These are phyloP conservation scores for Hippoglossus stenolepis DNA, from an alignment of 2,113 vertebrate genomes.

Conservation along the genomic window DNA sequence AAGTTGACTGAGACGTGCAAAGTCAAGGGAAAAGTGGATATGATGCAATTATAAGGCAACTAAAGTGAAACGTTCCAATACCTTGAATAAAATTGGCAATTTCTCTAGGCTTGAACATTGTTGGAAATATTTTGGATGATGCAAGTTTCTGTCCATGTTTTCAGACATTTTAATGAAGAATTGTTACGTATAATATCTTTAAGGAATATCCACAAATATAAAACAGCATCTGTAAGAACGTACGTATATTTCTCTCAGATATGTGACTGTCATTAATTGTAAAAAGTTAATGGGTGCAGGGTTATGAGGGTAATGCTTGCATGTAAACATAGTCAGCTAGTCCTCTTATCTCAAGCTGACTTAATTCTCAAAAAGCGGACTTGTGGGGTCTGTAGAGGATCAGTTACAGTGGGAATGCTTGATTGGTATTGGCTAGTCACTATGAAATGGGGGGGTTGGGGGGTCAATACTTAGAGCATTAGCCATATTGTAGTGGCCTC, in stretches of 20 bases:
- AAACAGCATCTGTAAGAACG: no score
- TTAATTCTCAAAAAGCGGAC: constrained; percentile 37
- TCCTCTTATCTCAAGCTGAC: constrained; percentile 64
- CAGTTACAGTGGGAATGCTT: constrained; percentile 24
- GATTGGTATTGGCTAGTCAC: constrained; percentile 49
- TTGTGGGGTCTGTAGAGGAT: constrained; percentile 6
- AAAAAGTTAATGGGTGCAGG: neutral
- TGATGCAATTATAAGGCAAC: no score
- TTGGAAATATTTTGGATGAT: no score
- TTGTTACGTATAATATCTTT: no score
- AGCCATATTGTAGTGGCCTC: constrained; percentile 66
- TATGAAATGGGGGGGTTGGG: constrained; percentile 22
- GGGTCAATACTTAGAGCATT: constrained; percentile 57
- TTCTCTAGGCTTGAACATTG: no score
- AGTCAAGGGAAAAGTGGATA: no score
- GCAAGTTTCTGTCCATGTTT: no score
- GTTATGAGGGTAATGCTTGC: constrained; percentile 10
- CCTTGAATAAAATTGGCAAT: no score
- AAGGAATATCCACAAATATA: neutral
- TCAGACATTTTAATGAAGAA: no score
- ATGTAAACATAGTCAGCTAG: constrained; percentile 57
- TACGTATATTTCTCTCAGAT: neutral
- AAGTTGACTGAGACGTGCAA: no score
- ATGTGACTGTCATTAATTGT: neutral
- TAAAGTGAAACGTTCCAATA: no score